Conservation (phyloP, 2,113 vertebrate genomes). For the Cynopterus brachyotis region DNA sequence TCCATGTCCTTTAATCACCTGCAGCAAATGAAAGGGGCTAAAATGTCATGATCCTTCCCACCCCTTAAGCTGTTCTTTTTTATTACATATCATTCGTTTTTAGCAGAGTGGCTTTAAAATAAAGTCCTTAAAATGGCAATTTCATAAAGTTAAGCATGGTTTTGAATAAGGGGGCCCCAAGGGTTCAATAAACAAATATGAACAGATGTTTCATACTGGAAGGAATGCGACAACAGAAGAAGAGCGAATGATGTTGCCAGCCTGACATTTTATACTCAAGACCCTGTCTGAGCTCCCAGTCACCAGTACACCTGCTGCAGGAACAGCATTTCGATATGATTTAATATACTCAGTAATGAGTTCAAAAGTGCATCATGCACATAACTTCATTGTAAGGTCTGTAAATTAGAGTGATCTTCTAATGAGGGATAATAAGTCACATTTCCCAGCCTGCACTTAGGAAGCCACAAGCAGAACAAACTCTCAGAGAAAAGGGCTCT, state of each 20-base stretch:
- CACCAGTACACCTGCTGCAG: constrained; percentile 68
- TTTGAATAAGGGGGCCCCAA: constrained; percentile 56
- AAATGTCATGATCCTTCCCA: neutral
- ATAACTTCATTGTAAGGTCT: constrained; percentile 75
- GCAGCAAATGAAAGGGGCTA: neutral
- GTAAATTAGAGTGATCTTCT: constrained; percentile 73
- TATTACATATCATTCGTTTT: constrained; percentile 31
- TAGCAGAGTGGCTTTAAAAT: constrained; percentile 27
- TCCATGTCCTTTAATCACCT: neutral
- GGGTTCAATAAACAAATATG: constrained; percentile 70
- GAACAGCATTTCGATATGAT: constrained; percentile 51
- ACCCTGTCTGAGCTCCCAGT: constrained; percentile 53
- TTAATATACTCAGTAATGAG: constrained; percentile 73
- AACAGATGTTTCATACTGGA: constrained; percentile 78
- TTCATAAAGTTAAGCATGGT: constrained; percentile 56
- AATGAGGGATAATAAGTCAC: constrained; percentile 68
- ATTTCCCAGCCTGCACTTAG: constrained; percentile 63
- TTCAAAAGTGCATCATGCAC: constrained; percentile 76
- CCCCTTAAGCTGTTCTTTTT: neutral
- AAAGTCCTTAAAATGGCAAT: constrained; percentile 58
- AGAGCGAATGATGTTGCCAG: constrained; percentile 56
- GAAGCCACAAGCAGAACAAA: constrained; percentile 6
- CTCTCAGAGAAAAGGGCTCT: neutral
- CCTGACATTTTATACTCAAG: constrained; percentile 68
- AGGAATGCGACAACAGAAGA: constrained; percentile 56